Base-by-base conservation (phyloP, 1,140 invertebrate genomes). In the Zelostemma sp. region DNA sequence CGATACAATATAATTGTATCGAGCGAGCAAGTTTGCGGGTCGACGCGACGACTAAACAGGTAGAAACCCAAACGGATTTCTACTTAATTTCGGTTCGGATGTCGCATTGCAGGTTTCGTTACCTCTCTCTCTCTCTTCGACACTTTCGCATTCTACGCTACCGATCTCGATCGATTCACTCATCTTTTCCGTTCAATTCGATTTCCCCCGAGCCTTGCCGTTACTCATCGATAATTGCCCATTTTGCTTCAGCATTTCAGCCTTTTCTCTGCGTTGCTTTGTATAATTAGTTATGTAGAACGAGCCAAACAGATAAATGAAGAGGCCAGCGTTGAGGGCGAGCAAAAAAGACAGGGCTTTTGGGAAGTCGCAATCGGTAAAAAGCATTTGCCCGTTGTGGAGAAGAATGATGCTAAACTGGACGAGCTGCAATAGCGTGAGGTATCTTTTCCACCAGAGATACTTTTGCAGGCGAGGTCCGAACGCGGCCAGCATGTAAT, bases 391-490 rank as follows among this genome's bases (percentile, higher is more conserved):
- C 0, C 87, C 66, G 76, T 88, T 90, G 78, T 96, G 94, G 28
- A 91, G 84, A 47, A 93, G 90, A 31, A 95, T 91, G 9, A 93
- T 88, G 28, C 89, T 83, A 80, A 97, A 97, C 81, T 97, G 95
- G 78, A 95, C 90, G 82, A 96, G 87, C 86, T 97, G 95, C 64
- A 96, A 85, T 15, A 87, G 88, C 0, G 95, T 97, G 6, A 97
- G 88, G 76, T 97, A 92, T 76, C 91, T 94, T 82, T 97, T 97
- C 94, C 95, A 97, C 94, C 95, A 97, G 1, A 97, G 84, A 79
- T 93, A 94, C 75, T 93, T 93, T 78, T 94, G 92, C 78, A 94
- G 90, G 16, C 89, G 83, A 0, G 94, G 94, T 17, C 94, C 94
- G 62, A 95, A 84, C 0, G 93, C 92, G 0, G 94, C 88, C 0